A percentile compares a stretch with the other conserved stretches of the same genome.
Evolutionary conservation across 2,888 invertebrate genomes (phyloP).

Genomic region (Aplocera efformata): DNA sequence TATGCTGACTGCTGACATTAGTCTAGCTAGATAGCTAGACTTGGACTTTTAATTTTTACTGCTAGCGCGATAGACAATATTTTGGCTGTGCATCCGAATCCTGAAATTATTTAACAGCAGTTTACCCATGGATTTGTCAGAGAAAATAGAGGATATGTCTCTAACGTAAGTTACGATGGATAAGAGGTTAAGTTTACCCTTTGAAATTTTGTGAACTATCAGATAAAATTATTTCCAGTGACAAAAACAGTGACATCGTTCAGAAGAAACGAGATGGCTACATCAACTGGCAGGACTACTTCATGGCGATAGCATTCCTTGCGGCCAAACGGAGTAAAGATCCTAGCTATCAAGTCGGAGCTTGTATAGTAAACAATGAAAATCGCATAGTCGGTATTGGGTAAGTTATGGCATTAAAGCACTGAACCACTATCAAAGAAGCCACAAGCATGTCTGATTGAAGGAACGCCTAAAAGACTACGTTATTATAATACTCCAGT

Average conservation of each 20-base stretch:
- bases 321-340: constrained; percentile 97
- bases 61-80: too few species aligned
- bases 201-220: too few species aligned
- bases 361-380: constrained; percentile 93
- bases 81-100: background rate
- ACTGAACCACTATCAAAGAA: too few species aligned
- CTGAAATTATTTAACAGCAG: background rate
- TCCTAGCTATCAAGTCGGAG: constrained; percentile 95
- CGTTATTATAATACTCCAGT: too few species aligned
- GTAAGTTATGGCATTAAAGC: constrained; percentile 31
- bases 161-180: constrained; percentile 10
- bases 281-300: constrained; percentile 95
- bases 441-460: too few species aligned
- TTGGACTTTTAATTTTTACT: too few species aligned
- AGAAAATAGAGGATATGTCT: constrained; percentile 7
- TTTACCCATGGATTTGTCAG: constrained; percentile 16
- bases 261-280: constrained; percentile 82
- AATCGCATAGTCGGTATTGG: constrained; percentile 96
- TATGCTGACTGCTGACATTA: too few species aligned
- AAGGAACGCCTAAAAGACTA: too few species aligned
- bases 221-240: constrained; percentile 15
- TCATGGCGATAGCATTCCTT: constrained; percentile 95
- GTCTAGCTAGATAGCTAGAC: too few species aligned
- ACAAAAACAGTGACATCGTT: constrained; percentile 7
- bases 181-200: background rate